Evolutionary conservation across 2,888 invertebrate genomes (phyloP).

Genomic region (Linyphia triangularis): DNA sequence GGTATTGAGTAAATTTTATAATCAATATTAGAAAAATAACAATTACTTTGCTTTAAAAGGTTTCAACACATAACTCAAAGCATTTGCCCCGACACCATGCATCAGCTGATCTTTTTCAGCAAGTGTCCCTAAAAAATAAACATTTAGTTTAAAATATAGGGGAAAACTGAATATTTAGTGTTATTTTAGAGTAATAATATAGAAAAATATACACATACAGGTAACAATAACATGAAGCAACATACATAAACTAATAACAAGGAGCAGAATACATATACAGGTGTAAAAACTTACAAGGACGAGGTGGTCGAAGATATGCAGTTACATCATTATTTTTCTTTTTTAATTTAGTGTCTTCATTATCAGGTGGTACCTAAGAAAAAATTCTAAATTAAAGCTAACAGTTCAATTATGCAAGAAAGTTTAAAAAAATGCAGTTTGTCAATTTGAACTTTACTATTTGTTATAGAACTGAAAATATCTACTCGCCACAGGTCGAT

Average conservation of each 20-base stretch:
- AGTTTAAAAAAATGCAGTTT: no score
- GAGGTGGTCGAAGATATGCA: constrained; percentile 45
- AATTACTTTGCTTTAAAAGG: constrained; percentile 36
- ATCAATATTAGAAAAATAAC: no score
- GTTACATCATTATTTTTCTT: constrained; percentile 51
- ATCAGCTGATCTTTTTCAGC: not conserved
- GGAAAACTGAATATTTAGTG: not conserved
- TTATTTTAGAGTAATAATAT: not conserved
- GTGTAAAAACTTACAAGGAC: constrained; percentile 49
- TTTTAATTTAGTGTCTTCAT: constrained; percentile 79
- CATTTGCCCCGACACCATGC: constrained; percentile 27
- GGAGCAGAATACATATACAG: not conserved
- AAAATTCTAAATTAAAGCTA: not conserved
- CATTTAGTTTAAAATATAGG: not conserved
- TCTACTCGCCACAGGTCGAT: no score
- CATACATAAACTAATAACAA: not conserved
- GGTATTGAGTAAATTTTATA: not conserved
- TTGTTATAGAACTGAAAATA: no score
- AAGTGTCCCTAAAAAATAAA: constrained; percentile 16
- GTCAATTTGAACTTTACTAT: no score
- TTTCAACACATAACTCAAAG: constrained; percentile 10
- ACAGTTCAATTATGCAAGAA: no score
- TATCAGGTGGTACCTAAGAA: constrained; percentile 81
- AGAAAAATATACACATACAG: not conserved
- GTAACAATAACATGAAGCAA: not conserved